Evolutionary conservation across 2,113 vertebrate species (phyloP).

Genomic region (Embiotoca jacksoni): DNA sequence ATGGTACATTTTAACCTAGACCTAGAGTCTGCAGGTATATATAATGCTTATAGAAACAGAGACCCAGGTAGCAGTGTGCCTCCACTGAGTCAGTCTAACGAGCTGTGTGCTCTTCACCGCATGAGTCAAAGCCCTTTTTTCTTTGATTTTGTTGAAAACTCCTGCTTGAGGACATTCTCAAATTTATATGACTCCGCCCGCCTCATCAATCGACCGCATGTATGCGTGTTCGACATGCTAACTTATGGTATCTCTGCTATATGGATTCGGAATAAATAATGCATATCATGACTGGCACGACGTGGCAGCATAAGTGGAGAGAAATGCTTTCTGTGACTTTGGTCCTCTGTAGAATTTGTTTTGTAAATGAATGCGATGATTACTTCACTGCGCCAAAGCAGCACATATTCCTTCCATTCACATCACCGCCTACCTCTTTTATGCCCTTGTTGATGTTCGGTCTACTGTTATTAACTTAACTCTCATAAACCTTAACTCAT

Average conservation of each 20-base stretch:
- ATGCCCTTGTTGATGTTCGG: slow-evolving; percentile 28
- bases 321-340: background rate
- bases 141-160: too few relatives aligned
- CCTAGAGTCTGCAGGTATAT: background rate
- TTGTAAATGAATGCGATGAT: background rate
- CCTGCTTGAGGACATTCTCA: too few relatives aligned
- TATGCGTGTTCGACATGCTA: too few relatives aligned
- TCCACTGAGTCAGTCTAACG: too few relatives aligned
- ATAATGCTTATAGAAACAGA: background rate
- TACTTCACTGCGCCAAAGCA: background rate
- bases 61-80: too few relatives aligned
- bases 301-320: background rate
- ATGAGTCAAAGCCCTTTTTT: too few relatives aligned
- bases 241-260: too few relatives aligned
- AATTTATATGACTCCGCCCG: background rate
- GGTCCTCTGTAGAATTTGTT: background rate
- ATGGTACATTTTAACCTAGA: too few relatives aligned
- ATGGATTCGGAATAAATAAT: background rate
- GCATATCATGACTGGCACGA: background rate
- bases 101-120: too few relatives aligned
- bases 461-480: slow-evolving; percentile 42
- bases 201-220: background rate
- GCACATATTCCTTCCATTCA: slow-evolving; percentile 11
- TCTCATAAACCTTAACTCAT: slow-evolving; percentile 39
- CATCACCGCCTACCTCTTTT: slow-evolving; percentile 10